phyloP scores from a whole-genome alignment of 1,140 invertebrate species.

The Asobara japonica region DNA sequence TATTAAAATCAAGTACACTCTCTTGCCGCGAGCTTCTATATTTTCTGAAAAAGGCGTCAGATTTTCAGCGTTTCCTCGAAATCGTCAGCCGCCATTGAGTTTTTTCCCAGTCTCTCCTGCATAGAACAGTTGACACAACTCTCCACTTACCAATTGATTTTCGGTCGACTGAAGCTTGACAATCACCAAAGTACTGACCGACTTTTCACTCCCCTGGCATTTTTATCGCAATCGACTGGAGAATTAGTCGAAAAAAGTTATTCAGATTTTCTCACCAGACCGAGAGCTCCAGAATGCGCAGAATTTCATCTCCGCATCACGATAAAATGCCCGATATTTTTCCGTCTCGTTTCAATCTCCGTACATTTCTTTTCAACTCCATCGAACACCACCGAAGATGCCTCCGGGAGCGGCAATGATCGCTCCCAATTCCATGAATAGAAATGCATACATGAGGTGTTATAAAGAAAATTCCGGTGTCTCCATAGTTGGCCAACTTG shows the following conservation, averaged over 20 bases:
- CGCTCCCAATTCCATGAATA: not conserved
- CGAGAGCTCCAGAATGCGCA: not conserved
- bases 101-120: not conserved
- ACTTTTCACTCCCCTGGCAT: not conserved
- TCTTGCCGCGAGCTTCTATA: too few species aligned
- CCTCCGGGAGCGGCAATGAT: not conserved
- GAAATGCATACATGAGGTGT: not conserved
- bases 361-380: not conserved
- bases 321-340: not conserved
- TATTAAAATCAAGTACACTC: not conserved
- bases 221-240: not conserved
- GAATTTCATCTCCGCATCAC: not conserved
- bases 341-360: not conserved
- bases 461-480: not conserved
- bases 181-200: not conserved
- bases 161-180: not conserved
- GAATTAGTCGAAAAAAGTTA: not conserved
- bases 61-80: not conserved
- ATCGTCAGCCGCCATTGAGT: not conserved
- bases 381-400: not conserved
- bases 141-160: constrained; percentile 16
- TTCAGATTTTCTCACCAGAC: not conserved
- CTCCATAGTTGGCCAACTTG: not conserved
- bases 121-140: constrained; percentile 12
- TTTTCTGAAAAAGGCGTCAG: not conserved